Base-by-base conservation (phyloP, 1,140 invertebrate genomes). In the Drosophila ananassae region DNA sequence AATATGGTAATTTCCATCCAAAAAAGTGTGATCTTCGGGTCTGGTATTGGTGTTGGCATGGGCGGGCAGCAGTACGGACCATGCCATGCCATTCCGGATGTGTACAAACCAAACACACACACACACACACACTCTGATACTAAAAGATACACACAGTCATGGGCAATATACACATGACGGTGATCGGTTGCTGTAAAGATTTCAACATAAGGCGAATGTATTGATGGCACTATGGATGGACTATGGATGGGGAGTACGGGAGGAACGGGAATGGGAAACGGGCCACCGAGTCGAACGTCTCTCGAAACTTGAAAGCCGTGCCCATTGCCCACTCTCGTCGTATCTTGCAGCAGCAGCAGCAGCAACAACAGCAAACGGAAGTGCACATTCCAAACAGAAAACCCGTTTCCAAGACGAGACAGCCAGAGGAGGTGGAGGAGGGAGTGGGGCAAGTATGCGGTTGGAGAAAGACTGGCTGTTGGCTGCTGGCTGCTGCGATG, bases 371-470 rank as follows among this genome's bases (percentile, higher is more conserved):
- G 66, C 79, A 90, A 90, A 90, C 89, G 89, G 89, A 90, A 90
- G 89, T 90, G 89, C 89, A 90, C 89, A 90, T 90, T 89, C 89
- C 89, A 90, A 69, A 75, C 82, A 80, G 69, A 74, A 90, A 87
- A 90, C 85, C 71, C 79, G 80, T 89, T 89, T 90, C 30, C 67
- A 73, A 79, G 25, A 74, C 64, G 73, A 57, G 68, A 44, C 63
- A 28, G 30, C 21, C 44, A 2, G 44, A 47, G 41, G 17, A 51
- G 63, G 50, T 10, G 24, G 28, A 46, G 21, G 46, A 41, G 46
- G 57, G 63, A 21, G 50, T 5, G 59, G 56, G 34, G 73, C 41
- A 52, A 47, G 52, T 24, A 60, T 56, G 53, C 66, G 64, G 79
- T 79, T 68, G 79, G 83, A 83, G 83, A 89, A 89, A 87, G 83